These are phyloP conservation scores for Polyommatus icarus DNA, from an alignment of 2,888 invertebrate species.

Conservation along the genomic window DNA sequence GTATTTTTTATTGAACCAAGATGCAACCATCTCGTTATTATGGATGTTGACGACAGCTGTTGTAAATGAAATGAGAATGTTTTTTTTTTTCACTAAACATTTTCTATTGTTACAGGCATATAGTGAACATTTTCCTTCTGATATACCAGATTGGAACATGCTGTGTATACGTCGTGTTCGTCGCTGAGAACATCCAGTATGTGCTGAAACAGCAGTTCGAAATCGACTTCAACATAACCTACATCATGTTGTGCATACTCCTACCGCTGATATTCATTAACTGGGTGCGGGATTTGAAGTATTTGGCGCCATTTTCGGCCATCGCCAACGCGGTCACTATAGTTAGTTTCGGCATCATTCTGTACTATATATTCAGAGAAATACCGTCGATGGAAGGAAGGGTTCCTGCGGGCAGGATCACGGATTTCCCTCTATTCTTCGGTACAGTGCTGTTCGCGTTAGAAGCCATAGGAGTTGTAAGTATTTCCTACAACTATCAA, in stretches of 20 bases:
- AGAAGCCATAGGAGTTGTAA: conserved; percentile 95
- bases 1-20: conserved; percentile 47
- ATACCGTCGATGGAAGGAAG: conserved; percentile 83
- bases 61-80: too few species aligned
- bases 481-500: conserved; percentile 50
- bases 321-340: conserved; percentile 93
- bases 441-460: conserved; percentile 97
- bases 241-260: conserved; percentile 87
- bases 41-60: too few species aligned
- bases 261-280: conserved; percentile 89
- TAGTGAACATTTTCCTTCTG: conserved; percentile 87
- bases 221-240: conserved; percentile 75
- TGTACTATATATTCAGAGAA: conserved; percentile 90
- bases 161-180: conserved; percentile 97
- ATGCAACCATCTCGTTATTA: neutral
- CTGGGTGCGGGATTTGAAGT: conserved; percentile 91
- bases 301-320: conserved; percentile 93
- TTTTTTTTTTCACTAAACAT: neutral
- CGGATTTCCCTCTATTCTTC: conserved; percentile 93
- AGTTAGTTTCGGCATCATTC: conserved; percentile 90
- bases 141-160: conserved; percentile 97
- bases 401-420: conserved; percentile 82
- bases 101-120: conserved; percentile 76
- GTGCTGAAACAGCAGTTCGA: conserved; percentile 80
- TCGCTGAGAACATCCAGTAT: conserved; percentile 90